Base-by-base conservation (phyloP, 1,140 invertebrate species). In the Phthorimaea operculella region DNA sequence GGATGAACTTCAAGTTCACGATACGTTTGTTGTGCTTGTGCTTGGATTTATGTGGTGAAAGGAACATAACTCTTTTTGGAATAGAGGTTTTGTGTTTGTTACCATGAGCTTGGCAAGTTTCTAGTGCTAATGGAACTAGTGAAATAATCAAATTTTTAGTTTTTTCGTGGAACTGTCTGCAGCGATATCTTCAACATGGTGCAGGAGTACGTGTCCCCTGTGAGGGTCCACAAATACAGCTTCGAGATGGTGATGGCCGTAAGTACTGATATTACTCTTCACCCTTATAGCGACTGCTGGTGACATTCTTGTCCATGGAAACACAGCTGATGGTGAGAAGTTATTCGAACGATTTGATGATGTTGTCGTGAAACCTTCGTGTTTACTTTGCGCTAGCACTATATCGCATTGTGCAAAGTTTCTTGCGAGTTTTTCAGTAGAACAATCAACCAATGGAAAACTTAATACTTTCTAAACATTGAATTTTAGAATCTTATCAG, bases 181-280 rank as follows among this genome's bases (percentile, higher is more conserved):
- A 66, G 49, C 57, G 56, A 68, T 61, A 66, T 59, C 44, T 62
- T 64, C 68, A 87, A 75, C 82, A 99, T 99, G 97, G 97, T 98
- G 69, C 97, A 98, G 86, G 96, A 97, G 79, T 99, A 98, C 85
- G 94, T 96, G 76, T 96, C 95, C 57, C 96, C 96, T 62, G 93
- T 98, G 4, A 90, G 96, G 87, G 94, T 98, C 55, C 98, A 98
- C 88, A 98, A 98, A 87, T 93, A 96, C 83, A 94, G 96, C 33
- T 99, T 99, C 83, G 96, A 98, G 83, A 89, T 98, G 71, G 95
- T 98, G 52, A 98, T 98, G 96, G 92, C 92, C 88, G 97, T 97
- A 87, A 91, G 94, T 93, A 72, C 14, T 55, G 21, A 28, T 6
- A 28, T 28, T 28, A 28, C 21, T 15, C 73, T 68, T 63, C 21